These are phyloP conservation scores for Montipora cactus DNA, from an alignment of 64 coral and sea anemone genomes.

Conservation along the genomic window DNA sequence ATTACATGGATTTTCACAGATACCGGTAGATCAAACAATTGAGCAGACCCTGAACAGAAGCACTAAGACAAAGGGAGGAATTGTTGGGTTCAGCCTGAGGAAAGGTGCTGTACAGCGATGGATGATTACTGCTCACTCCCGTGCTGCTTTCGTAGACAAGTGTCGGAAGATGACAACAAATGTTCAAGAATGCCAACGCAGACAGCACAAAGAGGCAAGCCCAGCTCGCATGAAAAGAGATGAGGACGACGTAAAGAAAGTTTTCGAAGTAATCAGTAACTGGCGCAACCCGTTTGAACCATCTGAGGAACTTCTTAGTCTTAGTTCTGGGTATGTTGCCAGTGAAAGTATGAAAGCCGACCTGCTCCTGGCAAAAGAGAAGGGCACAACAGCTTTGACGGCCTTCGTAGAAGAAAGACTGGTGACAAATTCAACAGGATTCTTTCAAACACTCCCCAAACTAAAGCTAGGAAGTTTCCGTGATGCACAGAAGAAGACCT, in stretches of 20 bases:
- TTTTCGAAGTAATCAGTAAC: not conserved
- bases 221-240: constrained; percentile 17
- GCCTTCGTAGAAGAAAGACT: constrained; percentile 36
- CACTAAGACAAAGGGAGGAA: constrained; percentile 64
- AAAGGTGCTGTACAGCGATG: constrained; percentile 58
- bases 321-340: constrained; percentile 64
- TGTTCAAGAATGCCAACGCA: not conserved
- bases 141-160: not conserved
- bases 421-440: not conserved
- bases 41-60: constrained; percentile 62
- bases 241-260: not conserved
- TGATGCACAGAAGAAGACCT: not conserved
- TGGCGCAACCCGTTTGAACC: constrained; percentile 52
- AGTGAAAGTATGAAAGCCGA: not conserved
- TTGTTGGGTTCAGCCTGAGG: constrained; percentile 47
- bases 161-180: constrained; percentile 13
- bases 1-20: not conserved
- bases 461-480: not conserved
- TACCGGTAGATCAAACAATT: not conserved
- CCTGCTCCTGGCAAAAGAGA: constrained; percentile 35
- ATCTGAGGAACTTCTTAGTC: constrained; percentile 43
- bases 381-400: constrained; percentile 16
- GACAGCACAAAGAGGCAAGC: constrained; percentile 21
- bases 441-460: constrained; percentile 52
- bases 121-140: constrained; percentile 44